phyloP scores from a whole-genome alignment of 2,888 invertebrate genomes.

The Drosophila ezoana region DNA sequence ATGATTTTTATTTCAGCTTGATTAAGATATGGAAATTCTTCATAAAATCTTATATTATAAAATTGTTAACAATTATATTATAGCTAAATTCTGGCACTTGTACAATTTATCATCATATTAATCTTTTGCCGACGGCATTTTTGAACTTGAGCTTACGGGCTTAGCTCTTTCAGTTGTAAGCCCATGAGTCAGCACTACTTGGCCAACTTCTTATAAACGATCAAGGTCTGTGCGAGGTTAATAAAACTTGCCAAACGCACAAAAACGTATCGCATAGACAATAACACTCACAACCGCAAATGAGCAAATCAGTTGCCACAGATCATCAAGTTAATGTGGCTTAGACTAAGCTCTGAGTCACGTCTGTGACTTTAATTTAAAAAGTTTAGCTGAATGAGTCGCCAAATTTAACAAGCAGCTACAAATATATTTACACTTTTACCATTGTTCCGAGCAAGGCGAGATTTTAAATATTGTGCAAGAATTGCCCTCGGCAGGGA shows the following conservation, averaged over 20 bases:
- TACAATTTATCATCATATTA: neutral
- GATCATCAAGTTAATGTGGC: conserved; percentile 47
- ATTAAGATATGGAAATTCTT: no score
- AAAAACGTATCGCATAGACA: conserved; percentile 50
- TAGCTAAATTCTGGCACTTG: neutral
- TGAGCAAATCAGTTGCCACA: conserved; percentile 37
- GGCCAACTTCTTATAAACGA: conserved; percentile 39
- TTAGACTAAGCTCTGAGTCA: conserved; percentile 51
- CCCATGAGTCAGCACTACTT: conserved; percentile 51
- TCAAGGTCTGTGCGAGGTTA: conserved; percentile 53
- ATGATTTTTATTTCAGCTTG: no score
- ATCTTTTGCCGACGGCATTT: conserved; percentile 47
- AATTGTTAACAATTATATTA: neutral
- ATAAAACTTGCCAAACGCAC: conserved; percentile 33
- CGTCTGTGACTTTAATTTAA: conserved; percentile 7
- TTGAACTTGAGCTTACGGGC: conserved; percentile 3
- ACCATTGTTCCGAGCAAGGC: neutral
- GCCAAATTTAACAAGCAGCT: neutral
- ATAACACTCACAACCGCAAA: conserved; percentile 30
- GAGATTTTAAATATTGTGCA: neutral
- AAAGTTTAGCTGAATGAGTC: conserved; percentile 6
- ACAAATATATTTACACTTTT: neutral
- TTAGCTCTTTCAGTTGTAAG: conserved; percentile 22
- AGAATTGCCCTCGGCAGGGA: conserved; percentile 2
- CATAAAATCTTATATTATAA: neutral